These are phyloP conservation scores for Tauraco hartlaubi DNA, from an alignment of 2,797 vertebrate genomes.

Conservation along the genomic window DNA sequence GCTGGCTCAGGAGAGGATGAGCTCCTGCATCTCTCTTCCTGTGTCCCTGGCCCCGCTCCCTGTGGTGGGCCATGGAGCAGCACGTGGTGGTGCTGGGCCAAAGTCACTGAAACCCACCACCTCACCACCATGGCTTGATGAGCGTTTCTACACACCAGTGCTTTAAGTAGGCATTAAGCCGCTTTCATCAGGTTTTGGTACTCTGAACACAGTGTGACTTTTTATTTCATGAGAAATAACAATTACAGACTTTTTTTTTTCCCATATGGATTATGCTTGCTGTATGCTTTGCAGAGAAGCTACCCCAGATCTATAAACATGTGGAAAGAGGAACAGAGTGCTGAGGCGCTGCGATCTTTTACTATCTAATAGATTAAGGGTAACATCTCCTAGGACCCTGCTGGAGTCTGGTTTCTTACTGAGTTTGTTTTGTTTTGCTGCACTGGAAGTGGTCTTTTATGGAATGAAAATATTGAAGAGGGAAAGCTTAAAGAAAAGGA, in stretches of 20 bases:
- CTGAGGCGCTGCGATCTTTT: background rate
- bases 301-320: background rate
- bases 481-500: background rate
- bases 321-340: background rate
- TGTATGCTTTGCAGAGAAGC: background rate
- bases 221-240: background rate
- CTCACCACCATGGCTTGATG: background rate
- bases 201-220: background rate
- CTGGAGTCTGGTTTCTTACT: background rate
- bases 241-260: background rate
- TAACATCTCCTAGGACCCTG: background rate
- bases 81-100: background rate
- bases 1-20: background rate
- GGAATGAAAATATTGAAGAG: conserved; percentile 3
- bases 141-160: background rate
- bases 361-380: background rate
- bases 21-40: background rate
- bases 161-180: background rate
- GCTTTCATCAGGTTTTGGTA: background rate
- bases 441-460: background rate
- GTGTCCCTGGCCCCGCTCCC: background rate
- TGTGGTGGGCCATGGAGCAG: background rate
- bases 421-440: background rate
- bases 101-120: background rate
- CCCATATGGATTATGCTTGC: background rate